Percentiles rank a stretch among this genome's conserved stretches.
Evolutionary conservation across 2,113 vertebrate species (phyloP).

Genomic region (Arenaria interpres): DNA sequence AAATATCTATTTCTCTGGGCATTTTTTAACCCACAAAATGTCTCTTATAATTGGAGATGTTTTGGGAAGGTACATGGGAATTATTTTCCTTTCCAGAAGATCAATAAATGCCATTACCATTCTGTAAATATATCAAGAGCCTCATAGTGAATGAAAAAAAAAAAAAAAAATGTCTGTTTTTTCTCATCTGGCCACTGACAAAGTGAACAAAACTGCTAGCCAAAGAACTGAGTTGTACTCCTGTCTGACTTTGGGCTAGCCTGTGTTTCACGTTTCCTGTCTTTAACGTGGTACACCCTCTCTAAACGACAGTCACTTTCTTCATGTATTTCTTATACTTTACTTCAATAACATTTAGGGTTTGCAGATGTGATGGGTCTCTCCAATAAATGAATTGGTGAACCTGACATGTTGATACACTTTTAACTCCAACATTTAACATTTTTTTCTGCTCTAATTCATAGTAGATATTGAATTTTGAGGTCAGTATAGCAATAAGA

Average conservation of each 20-base stretch:
- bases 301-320: background rate
- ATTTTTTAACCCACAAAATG: background rate
- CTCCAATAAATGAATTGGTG: background rate
- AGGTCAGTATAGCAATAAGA: background rate
- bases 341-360: background rate
- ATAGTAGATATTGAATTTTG: background rate
- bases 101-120: background rate
- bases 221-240: background rate
- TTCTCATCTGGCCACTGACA: background rate
- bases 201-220: background rate
- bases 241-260: background rate
- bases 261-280: background rate
- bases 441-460: background rate
- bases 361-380: background rate
- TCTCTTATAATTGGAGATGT: background rate
- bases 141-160: background rate
- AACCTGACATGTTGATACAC: background rate
- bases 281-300: background rate
- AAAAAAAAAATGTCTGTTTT: background rate
- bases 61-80: background rate
- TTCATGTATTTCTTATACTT: background rate
- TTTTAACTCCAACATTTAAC: background rate
- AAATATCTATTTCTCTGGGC: background rate
- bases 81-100: background rate
- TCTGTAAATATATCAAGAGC: background rate